phyloP scores from a whole-genome alignment of 2,797 vertebrate species.

The Gymnothorax javanicus region DNA sequence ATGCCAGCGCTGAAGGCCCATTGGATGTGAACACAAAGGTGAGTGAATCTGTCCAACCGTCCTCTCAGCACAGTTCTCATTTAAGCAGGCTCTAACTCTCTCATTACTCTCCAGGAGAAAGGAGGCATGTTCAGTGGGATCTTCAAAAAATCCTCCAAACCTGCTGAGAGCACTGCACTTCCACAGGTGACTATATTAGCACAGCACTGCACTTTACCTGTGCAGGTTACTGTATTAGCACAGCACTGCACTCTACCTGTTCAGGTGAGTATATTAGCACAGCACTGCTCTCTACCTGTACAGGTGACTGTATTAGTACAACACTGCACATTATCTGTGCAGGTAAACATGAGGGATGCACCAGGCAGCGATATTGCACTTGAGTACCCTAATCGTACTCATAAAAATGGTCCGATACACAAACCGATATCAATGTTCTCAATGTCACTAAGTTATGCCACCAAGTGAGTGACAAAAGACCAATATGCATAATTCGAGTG shows the following conservation, averaged over 20 bases:
- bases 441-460: no score
- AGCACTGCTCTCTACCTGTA: neutral
- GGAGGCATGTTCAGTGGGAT: conserved; percentile 51
- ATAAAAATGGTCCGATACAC: no score
- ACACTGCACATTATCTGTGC: no score
- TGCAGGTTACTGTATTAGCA: conserved; percentile 35
- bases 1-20: conserved; percentile 14
- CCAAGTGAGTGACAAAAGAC: no score
- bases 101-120: conserved; percentile 57
- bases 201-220: neutral
- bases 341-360: no score
- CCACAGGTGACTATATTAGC: conserved; percentile 12
- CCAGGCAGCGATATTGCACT: no score
- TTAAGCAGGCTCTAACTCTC: conserved; percentile 53
- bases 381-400: no score
- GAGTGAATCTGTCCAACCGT: neutral
- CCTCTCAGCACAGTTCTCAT: neutral
- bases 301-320: no score
- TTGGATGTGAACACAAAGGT: conserved; percentile 51
- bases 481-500: no score
- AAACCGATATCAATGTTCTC: no score
- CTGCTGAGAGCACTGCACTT: conserved; percentile 38
- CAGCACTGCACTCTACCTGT: conserved; percentile 43
- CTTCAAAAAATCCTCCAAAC: conserved; percentile 58
- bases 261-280: conserved; percentile 43